Evolutionary conservation across 2,113 vertebrate genomes (phyloP).

Genomic region (Lasiurus borealis): DNA sequence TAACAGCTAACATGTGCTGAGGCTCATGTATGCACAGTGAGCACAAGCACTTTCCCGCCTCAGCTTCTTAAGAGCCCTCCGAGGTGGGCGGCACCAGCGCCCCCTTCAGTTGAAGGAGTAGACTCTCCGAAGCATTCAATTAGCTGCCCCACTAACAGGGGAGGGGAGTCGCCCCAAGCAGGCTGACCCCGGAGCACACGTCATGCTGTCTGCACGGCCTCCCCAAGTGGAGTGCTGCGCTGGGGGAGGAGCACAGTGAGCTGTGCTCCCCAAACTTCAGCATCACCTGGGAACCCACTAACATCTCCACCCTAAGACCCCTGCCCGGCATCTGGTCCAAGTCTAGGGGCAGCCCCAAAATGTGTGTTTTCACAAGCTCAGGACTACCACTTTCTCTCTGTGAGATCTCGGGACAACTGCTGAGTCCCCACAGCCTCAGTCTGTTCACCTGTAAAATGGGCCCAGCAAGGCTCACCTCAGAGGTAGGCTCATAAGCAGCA

Average conservation of each 20-base stretch:
- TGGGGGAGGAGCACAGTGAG: background rate
- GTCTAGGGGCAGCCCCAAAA: background rate
- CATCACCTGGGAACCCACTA: background rate
- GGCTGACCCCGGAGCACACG: background rate
- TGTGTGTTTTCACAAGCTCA: background rate
- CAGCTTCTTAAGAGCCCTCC: accelerated
- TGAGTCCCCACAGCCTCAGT: background rate
- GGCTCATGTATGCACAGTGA: accelerated
- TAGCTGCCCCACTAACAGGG: background rate
- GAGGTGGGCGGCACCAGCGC: accelerated
- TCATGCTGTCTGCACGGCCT: accelerated
- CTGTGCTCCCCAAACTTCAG: background rate
- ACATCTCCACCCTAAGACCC: background rate
- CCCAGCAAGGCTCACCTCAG: background rate
- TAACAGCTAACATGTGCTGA: accelerated
- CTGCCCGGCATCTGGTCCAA: background rate
- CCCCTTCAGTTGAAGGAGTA: background rate
- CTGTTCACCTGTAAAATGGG: slow-evolving; percentile 14
- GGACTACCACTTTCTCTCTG: no score
- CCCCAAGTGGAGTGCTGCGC: accelerated
- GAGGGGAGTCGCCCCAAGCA: accelerated
- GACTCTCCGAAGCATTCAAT: background rate
- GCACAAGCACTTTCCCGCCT: background rate
- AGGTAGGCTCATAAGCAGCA: background rate
- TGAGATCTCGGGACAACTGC: background rate